phyloP scores from a whole-genome alignment of 1,140 invertebrate genomes.

The Scaptodrosophila lebanonensis region DNA sequence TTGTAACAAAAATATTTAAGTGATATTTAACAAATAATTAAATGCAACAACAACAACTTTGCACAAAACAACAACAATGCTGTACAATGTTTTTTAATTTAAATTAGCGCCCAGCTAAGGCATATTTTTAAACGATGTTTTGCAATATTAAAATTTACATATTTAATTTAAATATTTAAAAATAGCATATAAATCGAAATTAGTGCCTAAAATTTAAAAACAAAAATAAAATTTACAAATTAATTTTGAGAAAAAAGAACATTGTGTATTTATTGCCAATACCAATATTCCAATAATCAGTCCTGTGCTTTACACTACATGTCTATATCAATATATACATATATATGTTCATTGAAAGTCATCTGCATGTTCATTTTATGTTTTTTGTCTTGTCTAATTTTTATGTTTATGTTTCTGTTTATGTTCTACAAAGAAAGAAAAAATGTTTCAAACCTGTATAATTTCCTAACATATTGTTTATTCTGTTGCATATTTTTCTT shows the following conservation, averaged over 20 bases:
- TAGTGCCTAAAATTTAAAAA: slow-evolving; percentile 57
- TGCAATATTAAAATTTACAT: slow-evolving; percentile 50
- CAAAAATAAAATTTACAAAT: slow-evolving; percentile 28
- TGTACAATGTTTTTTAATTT: slow-evolving; percentile 63
- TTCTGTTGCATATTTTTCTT: slow-evolving; percentile 35
- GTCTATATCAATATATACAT: slow-evolving; percentile 7
- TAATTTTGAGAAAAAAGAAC: slow-evolving; percentile 21
- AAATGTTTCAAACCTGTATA: slow-evolving; percentile 29
- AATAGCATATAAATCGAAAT: too few relatives aligned
- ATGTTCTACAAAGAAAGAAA: slow-evolving; percentile 1
- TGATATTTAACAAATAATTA: slow-evolving; percentile 61
- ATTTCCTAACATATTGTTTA: slow-evolving; percentile 30
- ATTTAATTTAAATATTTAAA: slow-evolving; percentile 41
- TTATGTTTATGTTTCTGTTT: slow-evolving; percentile 15
- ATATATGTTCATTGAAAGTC: slow-evolving; percentile 25
- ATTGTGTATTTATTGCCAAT: slow-evolving; percentile 60
- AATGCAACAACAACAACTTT: slow-evolving; percentile 33
- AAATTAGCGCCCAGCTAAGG: slow-evolving; percentile 56
- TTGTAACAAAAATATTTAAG: slow-evolving; percentile 62
- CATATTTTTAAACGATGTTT: slow-evolving; percentile 58
- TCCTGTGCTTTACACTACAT: slow-evolving; percentile 36
- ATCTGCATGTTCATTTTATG: slow-evolving; percentile 26
- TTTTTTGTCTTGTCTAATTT: slow-evolving; percentile 16
- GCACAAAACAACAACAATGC: slow-evolving; percentile 29
- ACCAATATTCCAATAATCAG: slow-evolving; percentile 14